Base-by-base conservation (phyloP, 1,140 invertebrate species). In the Antheraea mylitta region DNA sequence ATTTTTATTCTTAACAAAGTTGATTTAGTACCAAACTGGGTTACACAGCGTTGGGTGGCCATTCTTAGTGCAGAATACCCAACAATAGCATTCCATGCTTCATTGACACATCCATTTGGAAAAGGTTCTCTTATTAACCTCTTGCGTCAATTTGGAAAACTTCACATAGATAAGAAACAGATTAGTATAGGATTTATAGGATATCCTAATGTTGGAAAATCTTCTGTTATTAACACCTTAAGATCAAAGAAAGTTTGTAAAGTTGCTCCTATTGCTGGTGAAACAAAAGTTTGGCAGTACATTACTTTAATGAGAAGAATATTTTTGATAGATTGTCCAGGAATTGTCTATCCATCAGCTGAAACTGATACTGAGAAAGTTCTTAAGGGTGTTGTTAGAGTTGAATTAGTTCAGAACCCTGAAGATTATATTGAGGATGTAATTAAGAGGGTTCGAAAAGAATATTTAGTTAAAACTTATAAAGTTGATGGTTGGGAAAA, bases 231-330 rank as follows among this genome's bases (percentile, higher is more conserved):
- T 67, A 99, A 99, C 89, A 98, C 99, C 0, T 87, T 99, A 37
- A 94, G 97, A 71, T 96, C 97, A 0, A 99, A 99, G 83, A 99
- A 99, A 91, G 98, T 99, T 3, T 99, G 99, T 88, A 99, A 99
- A 91, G 98, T 99, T 4, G 99, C 99, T 11, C 99, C 99, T 8
- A 98, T 99, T 82, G 98, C 99, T 73, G 99, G 99, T 8, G 99
- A 99, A 93, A 99, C 99, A 0, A 99, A 99, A 94, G 97, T 98
- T 0, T 99, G 99, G 99, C 99, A 99, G 86, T 99, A 99, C 85
- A 99, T 99, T 63, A 99, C 98, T 0, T 90, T 99, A 30, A 99
- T 99, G 99, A 96, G 96, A 75, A 94, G 97, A 75, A 99, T 99
- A 80, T 99, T 98, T 85, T 92, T 99, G 6, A 99, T 99, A 75